These are phyloP conservation scores for Drosophila affinis DNA, from an alignment of 2,888 invertebrate genomes.

Conservation along the genomic window DNA sequence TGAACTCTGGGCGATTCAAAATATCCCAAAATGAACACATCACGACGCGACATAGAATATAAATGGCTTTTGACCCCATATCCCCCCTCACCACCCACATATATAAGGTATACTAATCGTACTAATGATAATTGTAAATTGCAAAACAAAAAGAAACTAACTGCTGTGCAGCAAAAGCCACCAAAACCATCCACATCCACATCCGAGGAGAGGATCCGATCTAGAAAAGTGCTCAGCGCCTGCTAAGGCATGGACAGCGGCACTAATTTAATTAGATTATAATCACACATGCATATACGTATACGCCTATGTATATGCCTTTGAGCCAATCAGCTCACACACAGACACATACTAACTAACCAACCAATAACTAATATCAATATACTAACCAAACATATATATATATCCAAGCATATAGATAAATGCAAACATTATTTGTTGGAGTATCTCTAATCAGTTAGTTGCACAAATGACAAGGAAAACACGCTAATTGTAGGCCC, in stretches of 20 bases:
- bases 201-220: not conserved
- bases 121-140: not conserved
- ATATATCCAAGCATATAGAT: constrained; percentile 5
- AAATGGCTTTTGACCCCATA: not conserved
- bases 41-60: not conserved
- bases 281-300: not conserved
- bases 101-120: not conserved
- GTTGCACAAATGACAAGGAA: too few relatives aligned
- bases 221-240: not conserved
- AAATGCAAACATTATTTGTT: not conserved
- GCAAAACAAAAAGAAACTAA: not conserved
- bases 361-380: not conserved
- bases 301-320: too few relatives aligned
- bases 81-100: too few relatives aligned
- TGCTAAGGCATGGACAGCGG: not conserved
- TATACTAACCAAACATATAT: constrained; percentile 11
- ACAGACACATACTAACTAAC: not conserved
- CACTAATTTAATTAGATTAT: not conserved
- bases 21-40: not conserved
- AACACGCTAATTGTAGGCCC: not conserved
- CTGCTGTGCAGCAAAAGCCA: constrained; percentile 1
- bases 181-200: not conserved
- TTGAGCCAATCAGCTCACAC: too few relatives aligned
- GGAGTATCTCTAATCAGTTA: too few relatives aligned
- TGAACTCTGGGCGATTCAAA: not conserved